Evolutionary conservation across 1,140 invertebrate genomes (phyloP), one percentile per base, ranked within the genome.

Genomic region (Acromyrmex heyeri): DNA sequence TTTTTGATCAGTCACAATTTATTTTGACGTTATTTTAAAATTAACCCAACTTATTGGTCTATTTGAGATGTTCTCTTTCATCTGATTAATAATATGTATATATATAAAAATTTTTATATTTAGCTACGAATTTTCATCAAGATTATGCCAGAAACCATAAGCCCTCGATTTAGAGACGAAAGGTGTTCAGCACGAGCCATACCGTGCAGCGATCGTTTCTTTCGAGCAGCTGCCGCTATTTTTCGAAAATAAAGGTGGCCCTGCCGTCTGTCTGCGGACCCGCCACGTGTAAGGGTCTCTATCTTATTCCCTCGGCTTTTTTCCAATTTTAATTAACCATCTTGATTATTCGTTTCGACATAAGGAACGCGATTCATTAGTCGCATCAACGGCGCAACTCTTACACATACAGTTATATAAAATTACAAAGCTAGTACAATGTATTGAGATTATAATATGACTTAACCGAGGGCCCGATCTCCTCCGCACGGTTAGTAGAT

Each of bases 401-500:
- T 21, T 55, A 30, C 4, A 30, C 30, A 4, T 16, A 21, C 14
- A 50, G 59, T 70, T 62, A 48, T 16, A 34, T 21, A 44, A 65
- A 89, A 89, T 82, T 55, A 67, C 14, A 30, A 57, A 27, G 48
- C 27, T 27, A 77, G 50, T 27, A 14, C 38, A 48, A 75, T 44
- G 16, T 14, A 12, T 53, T 21, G 12, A 48, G 16, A 44, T 48
- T 18, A 44, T 24, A 4, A 24, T 7, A 1, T 57, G n/a, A 14
- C 76, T 85, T 48, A 69, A 38, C 38, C 21, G 38, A 44, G 3
- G 62, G 10, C 77, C 77, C 91, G 64, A 91, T 89, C 92, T 91
- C 78, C 89, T 91, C 87, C 90, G 86, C 76, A 89, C 88, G 91
- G 89, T 90, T 92, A 92, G 90, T 92, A 93, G 85, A 85, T 91